Percentiles rank a stretch among this genome's conserved stretches.
phyloP scores from a whole-genome alignment of 2,888 invertebrate species.

The Gari tellinella region DNA sequence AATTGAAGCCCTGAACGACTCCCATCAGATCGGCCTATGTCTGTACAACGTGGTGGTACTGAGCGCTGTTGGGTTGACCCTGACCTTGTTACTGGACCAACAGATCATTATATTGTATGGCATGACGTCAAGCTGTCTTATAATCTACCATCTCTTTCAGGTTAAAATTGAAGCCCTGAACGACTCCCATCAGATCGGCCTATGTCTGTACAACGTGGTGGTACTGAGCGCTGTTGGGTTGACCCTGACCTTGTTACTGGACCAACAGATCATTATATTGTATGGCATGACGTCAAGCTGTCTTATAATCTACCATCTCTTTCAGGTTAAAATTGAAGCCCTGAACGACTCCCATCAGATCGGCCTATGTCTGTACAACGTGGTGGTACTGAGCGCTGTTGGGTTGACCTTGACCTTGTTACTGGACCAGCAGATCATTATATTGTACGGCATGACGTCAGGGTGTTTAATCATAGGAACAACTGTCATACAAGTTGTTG shows the following conservation, averaged over 20 bases:
- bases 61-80: no score
- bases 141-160: no score
- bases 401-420: constrained; percentile 56
- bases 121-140: no score
- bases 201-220: no score
- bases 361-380: constrained; percentile 54
- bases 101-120: no score
- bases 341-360: constrained; percentile 64
- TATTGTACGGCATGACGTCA: constrained; percentile 9
- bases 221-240: no score
- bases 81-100: no score
- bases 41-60: no score
- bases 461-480: constrained; percentile 58
- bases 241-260: no score
- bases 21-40: constrained; percentile 59
- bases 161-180: constrained; percentile 62
- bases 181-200: constrained; percentile 62
- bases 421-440: constrained; percentile 41
- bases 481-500: constrained; percentile 51
- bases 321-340: constrained; percentile 62
- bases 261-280: no score
- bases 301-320: no score
- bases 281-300: no score
- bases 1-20: constrained; percentile 63
- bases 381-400: constrained; percentile 62